Base-by-base conservation (phyloP, 2,888 invertebrate species). In the Lottia scabra region DNA sequence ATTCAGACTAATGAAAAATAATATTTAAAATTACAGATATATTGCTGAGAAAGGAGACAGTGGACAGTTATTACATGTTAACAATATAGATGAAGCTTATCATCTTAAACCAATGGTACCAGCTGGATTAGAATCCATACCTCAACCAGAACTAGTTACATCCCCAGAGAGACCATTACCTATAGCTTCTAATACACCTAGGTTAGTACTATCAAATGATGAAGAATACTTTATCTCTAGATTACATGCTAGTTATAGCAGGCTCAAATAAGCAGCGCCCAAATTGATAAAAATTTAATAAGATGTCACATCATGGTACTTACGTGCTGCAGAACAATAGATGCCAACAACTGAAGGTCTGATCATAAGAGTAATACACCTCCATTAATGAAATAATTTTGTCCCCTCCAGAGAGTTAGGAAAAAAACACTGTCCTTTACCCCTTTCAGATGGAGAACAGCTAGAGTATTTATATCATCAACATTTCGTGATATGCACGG, bases 401-500 rank as follows among this genome's bases (percentile, higher is more conserved):
- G n/a, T n/a, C n/a, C n/a, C n/a, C n/a, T n/a, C n/a, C n/a, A n/a
- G n/a, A n/a, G n/a, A n/a, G n/a, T n/a, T n/a, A n/a, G n/a, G n/a
- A n/a, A n/a, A n/a, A n/a, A n/a, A n/a, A n/a, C n/a, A n/a, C n/a
- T n/a, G n/a, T n/a, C n/a, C n/a, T n/a, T n/a, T n/a, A n/a, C n/a
- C n/a, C n/a, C n/a, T 38, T 38, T 10, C 3, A 90, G 90, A 67
- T 91, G 90, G 90, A 81, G 87, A 63, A 89, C 88, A 6, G 86
- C 89, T 0, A 83, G 89, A 43, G 89, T 91, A 8, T 91, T 91
- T 79, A 90, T 91, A 63, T 91, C 91, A 0, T 91, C 91, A 2
- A 91, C 91, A 3, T 91, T 91, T 81, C 83, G 85, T 10, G 91
- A 91, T 83, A 91, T 91, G 90, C 90, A 91, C 76, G 89, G 90